A percentile compares a stretch with the other conserved stretches of the same genome.
Conservation (phyloP, 1,140 invertebrate genomes). For the Hesperophylax magnus region DNA sequence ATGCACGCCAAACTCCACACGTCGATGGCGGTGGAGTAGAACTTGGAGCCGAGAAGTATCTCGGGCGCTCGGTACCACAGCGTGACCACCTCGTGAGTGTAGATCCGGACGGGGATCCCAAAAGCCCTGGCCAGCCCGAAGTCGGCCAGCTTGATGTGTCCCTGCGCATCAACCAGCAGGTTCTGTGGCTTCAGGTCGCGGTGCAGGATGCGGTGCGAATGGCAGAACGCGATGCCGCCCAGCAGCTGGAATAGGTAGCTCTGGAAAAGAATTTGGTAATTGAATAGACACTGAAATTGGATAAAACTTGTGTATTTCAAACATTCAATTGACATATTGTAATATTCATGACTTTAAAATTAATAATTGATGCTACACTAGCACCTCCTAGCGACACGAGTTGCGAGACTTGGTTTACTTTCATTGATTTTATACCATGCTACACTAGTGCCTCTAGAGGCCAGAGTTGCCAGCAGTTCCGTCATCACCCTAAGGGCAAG, state of each 20-base stretch:
- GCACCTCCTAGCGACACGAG: no score
- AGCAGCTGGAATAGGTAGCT: conserved; percentile 92
- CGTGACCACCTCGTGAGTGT: conserved; percentile 96
- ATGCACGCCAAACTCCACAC: conserved; percentile 98
- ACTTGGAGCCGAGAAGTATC: conserved; percentile 91
- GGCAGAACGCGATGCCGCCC: conserved; percentile 93
- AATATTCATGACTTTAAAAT: no score
- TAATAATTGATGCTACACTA: no score
- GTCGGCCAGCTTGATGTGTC: conserved; percentile 91
- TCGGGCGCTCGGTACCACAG: conserved; percentile 98
- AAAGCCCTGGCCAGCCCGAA: conserved; percentile 91
- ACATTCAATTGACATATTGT: no score
- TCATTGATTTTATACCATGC: no score
- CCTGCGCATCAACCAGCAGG: conserved; percentile 84
- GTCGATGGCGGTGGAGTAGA: conserved; percentile 92
- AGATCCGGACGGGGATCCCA: conserved; percentile 85
- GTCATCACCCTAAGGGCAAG: no score
- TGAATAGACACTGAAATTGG: no score
- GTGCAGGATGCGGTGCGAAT: conserved; percentile 89
- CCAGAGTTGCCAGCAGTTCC: no score
- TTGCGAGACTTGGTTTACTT: no score
- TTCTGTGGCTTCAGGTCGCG: conserved; percentile 95
- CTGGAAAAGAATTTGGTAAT: conserved; percentile 67
- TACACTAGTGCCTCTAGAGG: no score
- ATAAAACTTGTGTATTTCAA: no score